These are phyloP conservation scores for Caenorhabditis tropicalis DNA, from an alignment of 1,140 invertebrate genomes.

Conservation along the genomic window DNA sequence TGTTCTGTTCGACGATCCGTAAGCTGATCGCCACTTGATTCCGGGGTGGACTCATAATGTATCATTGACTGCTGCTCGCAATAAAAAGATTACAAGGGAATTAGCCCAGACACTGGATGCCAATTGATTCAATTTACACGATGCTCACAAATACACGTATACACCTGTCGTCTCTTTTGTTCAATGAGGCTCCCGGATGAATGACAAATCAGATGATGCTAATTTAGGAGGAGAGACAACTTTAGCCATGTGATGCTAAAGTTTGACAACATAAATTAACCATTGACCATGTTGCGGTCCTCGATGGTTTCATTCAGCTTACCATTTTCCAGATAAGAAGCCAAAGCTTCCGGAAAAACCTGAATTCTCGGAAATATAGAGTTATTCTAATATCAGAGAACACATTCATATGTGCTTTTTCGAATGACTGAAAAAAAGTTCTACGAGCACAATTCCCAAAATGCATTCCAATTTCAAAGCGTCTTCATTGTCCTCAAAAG, in stretches of 20 bases:
- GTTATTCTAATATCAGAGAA: not conserved
- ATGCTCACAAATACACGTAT: slow-evolving; percentile 23
- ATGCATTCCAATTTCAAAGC: not conserved
- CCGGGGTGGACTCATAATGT: not conserved
- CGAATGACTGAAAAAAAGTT: not conserved
- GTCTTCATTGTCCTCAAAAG: not conserved
- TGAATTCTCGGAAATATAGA: not conserved
- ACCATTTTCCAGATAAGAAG: no score
- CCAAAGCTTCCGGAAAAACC: no score
- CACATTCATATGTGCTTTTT: not conserved
- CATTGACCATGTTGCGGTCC: not conserved
- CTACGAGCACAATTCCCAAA: not conserved
- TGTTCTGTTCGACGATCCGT: slow-evolving; percentile 29
- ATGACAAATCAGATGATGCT: slow-evolving; percentile 36
- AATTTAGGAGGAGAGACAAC: not conserved
- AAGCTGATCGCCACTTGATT: not conserved
- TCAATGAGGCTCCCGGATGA: slow-evolving; percentile 42
- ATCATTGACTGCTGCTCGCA: slow-evolving; percentile 40
- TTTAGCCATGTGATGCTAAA: not conserved
- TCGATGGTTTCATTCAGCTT: no score
- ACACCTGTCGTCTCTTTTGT: slow-evolving; percentile 39
- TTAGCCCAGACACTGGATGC: not conserved
- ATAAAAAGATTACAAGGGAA: slow-evolving; percentile 45
- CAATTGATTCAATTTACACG: slow-evolving; percentile 37
- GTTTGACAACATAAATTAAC: not conserved